Evolutionary conservation across 1,140 invertebrate genomes (phyloP), one percentile per base, ranked within the genome.

Genomic region (Euwallacea similis): DNA sequence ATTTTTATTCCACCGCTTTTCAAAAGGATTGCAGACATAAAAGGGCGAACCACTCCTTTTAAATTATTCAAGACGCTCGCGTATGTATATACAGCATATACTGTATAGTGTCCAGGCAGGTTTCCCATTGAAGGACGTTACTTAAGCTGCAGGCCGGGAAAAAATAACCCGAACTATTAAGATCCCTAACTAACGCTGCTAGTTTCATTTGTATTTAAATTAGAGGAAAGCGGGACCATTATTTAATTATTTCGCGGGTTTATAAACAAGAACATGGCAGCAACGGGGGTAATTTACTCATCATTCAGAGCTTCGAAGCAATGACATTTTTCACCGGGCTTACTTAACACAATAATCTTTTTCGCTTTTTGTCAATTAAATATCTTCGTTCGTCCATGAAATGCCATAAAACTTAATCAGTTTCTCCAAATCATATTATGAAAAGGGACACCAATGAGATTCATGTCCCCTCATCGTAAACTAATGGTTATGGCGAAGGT

Each of bases 1-100:
- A 42, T 47, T 47, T 63, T 63, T 44, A 63, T 63, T 63, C 33
- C 16, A 44, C 16, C 43, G 42, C 42, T 60, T 60, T 60, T 60
- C 58, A 60, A 60, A 59, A 60, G 42, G 58, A 41, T 21, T 60
- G 13, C 33, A 56, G 9, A 11, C 13, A 50, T 50, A 50, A 50
- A 50, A 60, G 42, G 42, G 58, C 15, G 54, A 56, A 8, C 16
- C 16, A 56, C 54, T 33, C n/a, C 15, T 60, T 42, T 42, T 60
- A 41, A 60, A 41, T 41, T 60, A 60, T 60, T 60, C 58, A 60
- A 41, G 41, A 60, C 8, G 9, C 46, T 33, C 46, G 6, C 13
- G 46, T 50, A 50, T 33, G 21, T 33, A 33, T 33, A 33, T 33
- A 33, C 21, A 33, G 4, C 21, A 4, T 33, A 33, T 33, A 33